Evolutionary conservation across 2,797 vertebrate genomes (phyloP), one percentile per base, ranked within the genome.

Genomic region (Sebastes minor): DNA sequence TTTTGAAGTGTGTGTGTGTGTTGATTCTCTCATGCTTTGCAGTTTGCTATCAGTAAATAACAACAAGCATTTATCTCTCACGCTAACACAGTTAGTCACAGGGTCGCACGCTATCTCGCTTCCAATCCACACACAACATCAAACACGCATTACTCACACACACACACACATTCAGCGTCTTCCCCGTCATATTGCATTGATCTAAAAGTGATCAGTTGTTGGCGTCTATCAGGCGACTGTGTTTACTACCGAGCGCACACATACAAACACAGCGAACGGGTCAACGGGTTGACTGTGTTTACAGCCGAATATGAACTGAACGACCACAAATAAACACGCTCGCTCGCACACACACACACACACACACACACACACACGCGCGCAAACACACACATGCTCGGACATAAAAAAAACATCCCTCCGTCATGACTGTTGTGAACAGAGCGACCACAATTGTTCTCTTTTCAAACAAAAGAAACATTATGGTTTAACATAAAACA

Each of bases 381-480:
- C 10, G 14, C 74, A 38, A 42, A 64, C 66, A 57, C 77, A 64
- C 77, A 12, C 63, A 52, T 46, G 42, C 49, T n/a, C 18, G 20
- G 49, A n/a, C 18, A 52, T 20, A 52, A 52, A 52, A 42, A n/a
- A 52, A n/a, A 53, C 49, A 87, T 88, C 90, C 84, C 80, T 70
- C 86, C 83, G 91, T 86, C 91, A 88, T 71, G 91, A 89, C 87
- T 90, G 89, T 87, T 89, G 91, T 77, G 91, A 93, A 88, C 79
- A 90, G 84, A 81, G 52, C 80, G 38, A 94, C 94, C 94, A 71
- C 94, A 94, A 92, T 94, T 94, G 94, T 94, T 93, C 93, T 90
- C 93, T 85, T 90, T 90, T 92, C 86, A 89, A 94, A 94, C 94
- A 94, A 94, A 91, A 90, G 91, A 83, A 85, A 94, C 91, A 93